phyloP scores from a whole-genome alignment of 1,140 invertebrate genomes.

The Drosophila insularis region DNA sequence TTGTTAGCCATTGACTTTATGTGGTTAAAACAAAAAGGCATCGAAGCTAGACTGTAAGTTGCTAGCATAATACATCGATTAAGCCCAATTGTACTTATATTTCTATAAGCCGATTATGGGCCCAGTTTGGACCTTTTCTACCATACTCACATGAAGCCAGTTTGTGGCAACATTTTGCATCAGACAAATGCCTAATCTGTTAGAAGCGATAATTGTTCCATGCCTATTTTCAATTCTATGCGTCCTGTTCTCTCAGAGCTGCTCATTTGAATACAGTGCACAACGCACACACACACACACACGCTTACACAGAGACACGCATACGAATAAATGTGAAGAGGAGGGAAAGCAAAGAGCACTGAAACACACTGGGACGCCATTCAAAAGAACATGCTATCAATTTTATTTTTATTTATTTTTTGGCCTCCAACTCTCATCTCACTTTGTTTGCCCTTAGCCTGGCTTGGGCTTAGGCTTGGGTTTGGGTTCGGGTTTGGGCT shows the following conservation, averaged over 20 bases:
- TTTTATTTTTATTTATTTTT: slow-evolving; percentile 73
- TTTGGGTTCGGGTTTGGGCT: neutral
- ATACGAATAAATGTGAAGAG: neutral
- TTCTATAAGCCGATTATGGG: too few species aligned
- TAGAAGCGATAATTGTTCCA: slow-evolving; percentile 3
- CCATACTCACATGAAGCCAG: neutral
- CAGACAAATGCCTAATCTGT: slow-evolving; percentile 1
- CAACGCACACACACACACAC: slow-evolving; percentile 19
- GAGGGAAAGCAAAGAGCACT: neutral
- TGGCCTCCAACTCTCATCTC: slow-evolving; percentile 17
- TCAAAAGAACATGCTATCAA: slow-evolving; percentile 64
- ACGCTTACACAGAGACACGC: neutral
- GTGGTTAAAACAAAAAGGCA: too few species aligned
- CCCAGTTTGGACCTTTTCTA: too few species aligned
- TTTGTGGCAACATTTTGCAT: neutral
- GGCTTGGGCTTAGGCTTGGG: neutral
- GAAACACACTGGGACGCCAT: neutral
- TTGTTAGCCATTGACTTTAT: too few species aligned
- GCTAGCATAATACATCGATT: too few species aligned
- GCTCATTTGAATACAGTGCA: slow-evolving; percentile 11
- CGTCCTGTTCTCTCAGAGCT: neutral
- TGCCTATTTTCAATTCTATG: slow-evolving; percentile 25
- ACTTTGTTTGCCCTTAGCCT: slow-evolving; percentile 62
- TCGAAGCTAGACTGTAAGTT: too few species aligned
- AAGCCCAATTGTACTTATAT: too few species aligned